Percentiles rank a stretch among this genome's conserved stretches.
Conservation (phyloP, 2,797 vertebrate species). For the Lophius americanus region DNA sequence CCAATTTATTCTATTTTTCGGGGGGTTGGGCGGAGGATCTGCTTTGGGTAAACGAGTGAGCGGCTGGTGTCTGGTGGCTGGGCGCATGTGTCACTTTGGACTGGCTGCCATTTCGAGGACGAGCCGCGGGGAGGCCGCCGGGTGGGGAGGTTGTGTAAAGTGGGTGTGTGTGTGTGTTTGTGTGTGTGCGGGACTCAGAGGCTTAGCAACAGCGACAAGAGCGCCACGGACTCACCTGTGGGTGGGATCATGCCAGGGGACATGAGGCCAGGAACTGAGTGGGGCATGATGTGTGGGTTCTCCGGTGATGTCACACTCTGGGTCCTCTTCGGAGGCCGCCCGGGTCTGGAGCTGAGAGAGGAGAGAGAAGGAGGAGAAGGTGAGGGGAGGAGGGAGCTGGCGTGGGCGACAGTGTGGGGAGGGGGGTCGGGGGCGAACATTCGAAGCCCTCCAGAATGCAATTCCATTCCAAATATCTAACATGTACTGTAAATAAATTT, state of each 20-base stretch:
- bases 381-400: conserved; percentile 23
- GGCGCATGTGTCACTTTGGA: conserved; percentile 82
- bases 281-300: conserved; percentile 99
- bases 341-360: conserved; percentile 94
- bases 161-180: conserved; percentile 13
- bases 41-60: conserved; percentile 75
- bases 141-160: conserved; percentile 25
- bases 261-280: conserved; percentile 98
- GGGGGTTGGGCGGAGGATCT: conserved; percentile 67
- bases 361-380: conserved; percentile 31
- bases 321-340: conserved; percentile 97
- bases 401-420: conserved; percentile 4
- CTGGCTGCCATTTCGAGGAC: conserved; percentile 82
- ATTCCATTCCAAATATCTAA: conserved; percentile 96
- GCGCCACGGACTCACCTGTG: conserved; percentile 87
- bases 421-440: conserved; percentile 81
- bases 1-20: conserved; percentile 81
- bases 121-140: conserved; percentile 69
- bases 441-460: conserved; percentile 91
- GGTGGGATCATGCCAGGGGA: conserved; percentile 98
- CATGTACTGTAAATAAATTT: conserved; percentile 99
- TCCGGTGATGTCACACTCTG: conserved; percentile 98
- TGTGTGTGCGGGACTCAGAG: conserved; percentile 47
- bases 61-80: conserved; percentile 78
- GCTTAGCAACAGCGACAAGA: conserved; percentile 56